Conservation (phyloP, 2,113 vertebrate species). For the Serinus canaria region DNA sequence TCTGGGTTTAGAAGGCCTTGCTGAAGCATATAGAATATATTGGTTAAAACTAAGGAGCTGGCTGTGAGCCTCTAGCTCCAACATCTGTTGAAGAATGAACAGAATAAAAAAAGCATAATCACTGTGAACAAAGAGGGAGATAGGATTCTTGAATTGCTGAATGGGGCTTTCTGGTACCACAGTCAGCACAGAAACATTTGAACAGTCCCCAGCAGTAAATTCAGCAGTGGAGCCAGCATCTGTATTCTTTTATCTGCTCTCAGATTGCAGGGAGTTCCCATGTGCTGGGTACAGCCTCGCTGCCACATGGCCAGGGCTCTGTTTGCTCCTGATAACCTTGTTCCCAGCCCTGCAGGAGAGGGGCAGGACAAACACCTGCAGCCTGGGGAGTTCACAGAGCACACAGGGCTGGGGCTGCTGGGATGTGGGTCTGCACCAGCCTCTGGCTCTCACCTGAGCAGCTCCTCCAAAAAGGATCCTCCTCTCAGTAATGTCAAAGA, state of each 20-base stretch:
- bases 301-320: background rate
- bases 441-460: background rate
- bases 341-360: background rate
- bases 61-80: background rate
- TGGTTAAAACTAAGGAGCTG: constrained; percentile 8
- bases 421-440: background rate
- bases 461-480: accelerated
- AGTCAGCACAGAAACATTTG: background rate
- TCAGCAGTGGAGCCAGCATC: background rate
- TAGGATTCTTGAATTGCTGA: background rate
- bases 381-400: background rate
- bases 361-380: background rate
- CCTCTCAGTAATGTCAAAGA: background rate
- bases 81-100: background rate
- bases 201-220: background rate
- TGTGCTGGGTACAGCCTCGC: accelerated
- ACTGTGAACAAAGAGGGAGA: background rate
- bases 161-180: background rate
- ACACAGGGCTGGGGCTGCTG: background rate
- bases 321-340: constrained; percentile 9
- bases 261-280: background rate
- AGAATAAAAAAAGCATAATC: background rate
- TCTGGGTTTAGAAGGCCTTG: background rate
- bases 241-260: background rate
- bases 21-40: background rate